Percentiles rank a stretch among this genome's conserved stretches.
Conservation (phyloP, 2,113 vertebrate genomes). For the Thalassarche chlororhynchos region DNA sequence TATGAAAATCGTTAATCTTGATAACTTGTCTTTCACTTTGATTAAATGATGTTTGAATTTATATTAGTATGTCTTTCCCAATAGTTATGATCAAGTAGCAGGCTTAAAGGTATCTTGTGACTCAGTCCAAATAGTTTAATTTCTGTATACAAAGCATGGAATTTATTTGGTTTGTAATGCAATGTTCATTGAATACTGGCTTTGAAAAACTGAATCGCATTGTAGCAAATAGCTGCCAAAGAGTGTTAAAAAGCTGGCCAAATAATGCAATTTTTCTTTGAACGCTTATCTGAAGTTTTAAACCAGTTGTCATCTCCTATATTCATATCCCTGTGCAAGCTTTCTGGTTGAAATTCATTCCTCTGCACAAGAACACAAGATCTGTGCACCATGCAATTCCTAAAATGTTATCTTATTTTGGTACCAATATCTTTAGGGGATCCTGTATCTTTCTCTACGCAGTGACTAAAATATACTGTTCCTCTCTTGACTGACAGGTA, state of each 20-base stretch:
- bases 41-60: constrained; percentile 1
- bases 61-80: neutral
- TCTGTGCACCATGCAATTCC: neutral
- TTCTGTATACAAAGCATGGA: neutral
- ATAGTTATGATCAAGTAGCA: neutral
- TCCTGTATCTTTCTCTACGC: neutral
- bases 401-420: neutral
- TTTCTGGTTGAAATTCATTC: neutral
- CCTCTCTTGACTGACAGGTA: neutral
- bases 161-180: neutral
- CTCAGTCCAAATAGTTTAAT: neutral
- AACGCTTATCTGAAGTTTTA: neutral
- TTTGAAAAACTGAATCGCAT: constrained; percentile 12
- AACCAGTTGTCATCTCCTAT: neutral
- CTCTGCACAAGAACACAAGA: neutral
- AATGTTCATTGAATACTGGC: constrained; percentile 10
- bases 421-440: neutral
- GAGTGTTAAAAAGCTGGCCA: neutral
- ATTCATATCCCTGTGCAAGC: neutral
- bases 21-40: neutral
- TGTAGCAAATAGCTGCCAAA: neutral
- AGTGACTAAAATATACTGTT: neutral
- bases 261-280: neutral
- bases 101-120: neutral
- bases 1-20: neutral